Base-by-base conservation (phyloP, 2,113 vertebrate species). In the Gorilla gorilla region DNA sequence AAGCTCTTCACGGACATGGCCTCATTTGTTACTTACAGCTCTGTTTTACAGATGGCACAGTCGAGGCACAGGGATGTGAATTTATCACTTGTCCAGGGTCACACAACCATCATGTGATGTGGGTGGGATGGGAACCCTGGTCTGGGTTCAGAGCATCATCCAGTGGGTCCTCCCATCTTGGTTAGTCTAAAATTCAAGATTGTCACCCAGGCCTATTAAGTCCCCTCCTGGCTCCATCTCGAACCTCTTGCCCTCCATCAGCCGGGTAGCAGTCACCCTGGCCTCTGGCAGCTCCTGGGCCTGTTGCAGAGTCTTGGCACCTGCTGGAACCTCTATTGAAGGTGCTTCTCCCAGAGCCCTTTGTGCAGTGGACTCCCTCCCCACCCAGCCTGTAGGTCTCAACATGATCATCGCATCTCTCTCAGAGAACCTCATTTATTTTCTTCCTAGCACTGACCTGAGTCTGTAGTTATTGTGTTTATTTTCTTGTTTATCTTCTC, bases 401-500 rank as follows among this genome's bases (percentile, higher is more conserved):
- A 3, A 1, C 1, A 8, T 35, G 25, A 30, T 92, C 55, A 40
- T 17, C 48, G n/a, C 8, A 1, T 12, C n/a, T 30, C 66, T 80
- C 43, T 9, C 50, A 50, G 88, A 88, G 52, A 20, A 27, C 32
- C 3, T 73, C 20, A 23, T 9, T 59, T 8, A 52, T 22, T 81
- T 87, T 14, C 89, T 73, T 68, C 79, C 38, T 2, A 40, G 9
- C 17, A 1, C 16, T 11, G 88, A n/a, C 23, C 48, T 8, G 35
- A 12, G 68, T 32, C 59, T 55, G 59, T 48, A 25, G 68, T 50
- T 43, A 68, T 3, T 43, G 17, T 40, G 16, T 84, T 48, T 57
- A 7, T 93, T 78, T 88, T 79, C 82, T 89, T 87, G n/a, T 40
- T 73, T 32, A 12, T 95, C 76, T 61, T 48, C 23, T 88, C 70